Base-by-base conservation (phyloP, 2,797 vertebrate genomes). In the Gymnoscopelus braueri region DNA sequence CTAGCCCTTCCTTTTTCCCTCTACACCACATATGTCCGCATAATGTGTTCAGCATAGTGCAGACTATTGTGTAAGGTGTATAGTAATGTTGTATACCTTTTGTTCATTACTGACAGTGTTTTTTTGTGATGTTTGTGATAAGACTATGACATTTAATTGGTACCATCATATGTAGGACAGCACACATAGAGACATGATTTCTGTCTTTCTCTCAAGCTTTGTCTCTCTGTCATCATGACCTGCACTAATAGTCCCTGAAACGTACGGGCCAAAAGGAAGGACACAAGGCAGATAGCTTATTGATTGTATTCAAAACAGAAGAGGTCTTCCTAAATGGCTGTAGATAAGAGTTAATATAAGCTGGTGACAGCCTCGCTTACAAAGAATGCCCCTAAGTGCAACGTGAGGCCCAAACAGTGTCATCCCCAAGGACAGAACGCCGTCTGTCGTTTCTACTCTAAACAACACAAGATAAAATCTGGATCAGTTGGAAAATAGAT, bases 381-480 rank as follows among this genome's bases (percentile, higher is more conserved):
- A 15, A 15, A 4, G 39, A 44, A 39, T 32, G 56, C 47, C 69
- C 77, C 68, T 32, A 58, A 65, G 39, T 9, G 10, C 55, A 3
- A 14, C 15, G 24, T 29, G 12, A 35, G 57, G n/a, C 39, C 53
- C 52, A 63, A 57, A 71, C 56, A 26, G 54, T 49, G 39, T 57
- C 48, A 54, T 76, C 69, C 75, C 67, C 68, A 65, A 52, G 63
- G 26, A 79, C 58, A 44, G n/a, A 54, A 53, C 39, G 47, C 7
- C 0, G 50, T 13, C 50, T 60, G 59, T 14, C 62, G 74, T 83
- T 78, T 84, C 10, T 58, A 44, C 19, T 69, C 24, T 58, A 78
- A 81, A 80, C 72, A 81, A 80, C 72, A 70, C 47, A 13, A 59
- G 76, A 19, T 39, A 11, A 58, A 65, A 77, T 75, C 60, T 58